Percentiles rank a stretch among this genome's conserved stretches.
Evolutionary conservation across 2,797 vertebrate species (phyloP).

Genomic region (Pseudochromis fuscus): DNA sequence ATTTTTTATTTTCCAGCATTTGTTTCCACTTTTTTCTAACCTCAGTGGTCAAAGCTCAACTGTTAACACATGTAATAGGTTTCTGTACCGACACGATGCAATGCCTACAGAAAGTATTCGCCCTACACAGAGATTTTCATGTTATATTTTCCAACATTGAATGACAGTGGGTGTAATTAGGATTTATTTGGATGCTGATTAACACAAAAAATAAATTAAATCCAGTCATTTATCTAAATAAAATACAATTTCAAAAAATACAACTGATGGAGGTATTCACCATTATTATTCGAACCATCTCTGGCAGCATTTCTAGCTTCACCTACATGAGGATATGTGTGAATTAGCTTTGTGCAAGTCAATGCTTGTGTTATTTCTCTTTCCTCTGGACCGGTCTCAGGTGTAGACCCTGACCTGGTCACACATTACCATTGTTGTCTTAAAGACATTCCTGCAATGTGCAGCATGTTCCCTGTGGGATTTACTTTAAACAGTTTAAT

Average conservation of each 20-base stretch:
- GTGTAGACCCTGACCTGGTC: not conserved
- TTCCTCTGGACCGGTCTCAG: not conserved
- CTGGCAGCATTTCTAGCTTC: not conserved
- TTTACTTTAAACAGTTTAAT: conserved; percentile 26
- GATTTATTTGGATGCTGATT: conserved; percentile 21
- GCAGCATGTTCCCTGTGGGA: conserved; percentile 1
- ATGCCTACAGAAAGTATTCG: conserved; percentile 56
- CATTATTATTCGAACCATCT: not conserved
- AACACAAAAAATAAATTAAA: not conserved
- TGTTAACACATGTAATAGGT: conserved; percentile 51
- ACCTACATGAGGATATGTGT: too few relatives aligned
- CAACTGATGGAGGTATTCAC: conserved; percentile 7
- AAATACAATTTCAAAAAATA: not conserved
- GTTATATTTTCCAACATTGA: conserved; percentile 42
- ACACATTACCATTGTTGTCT: conserved; percentile 9
- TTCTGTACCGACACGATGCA: conserved; percentile 58
- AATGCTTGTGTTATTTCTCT: not conserved
- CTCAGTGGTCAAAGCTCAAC: conserved; percentile 58
- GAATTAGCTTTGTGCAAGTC: not conserved
- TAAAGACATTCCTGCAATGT: not conserved
- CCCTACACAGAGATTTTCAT: conserved; percentile 17
- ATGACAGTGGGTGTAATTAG: conserved; percentile 38
- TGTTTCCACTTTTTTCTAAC: conserved; percentile 60
- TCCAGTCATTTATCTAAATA: too few relatives aligned
- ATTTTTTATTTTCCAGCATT: conserved; percentile 6